Evolutionary conservation across 2,113 vertebrate species (phyloP), one percentile per base, ranked within the genome.

Genomic region (Grammomys dolichurus): DNA sequence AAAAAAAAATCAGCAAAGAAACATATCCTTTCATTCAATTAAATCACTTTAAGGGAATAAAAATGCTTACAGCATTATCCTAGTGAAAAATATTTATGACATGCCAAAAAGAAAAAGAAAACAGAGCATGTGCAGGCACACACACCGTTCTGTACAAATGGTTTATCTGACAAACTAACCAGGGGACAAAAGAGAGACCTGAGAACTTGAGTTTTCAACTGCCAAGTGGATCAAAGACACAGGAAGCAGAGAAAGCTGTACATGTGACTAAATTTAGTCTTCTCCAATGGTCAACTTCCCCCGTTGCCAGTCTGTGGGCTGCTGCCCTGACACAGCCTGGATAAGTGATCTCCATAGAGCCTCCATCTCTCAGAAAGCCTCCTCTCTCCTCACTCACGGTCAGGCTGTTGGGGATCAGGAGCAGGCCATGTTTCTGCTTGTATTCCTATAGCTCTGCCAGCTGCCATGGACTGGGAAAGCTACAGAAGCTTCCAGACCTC

Each of bases 211-310:
- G 70, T 95, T 95, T 96, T 93, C 92, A 96, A 60, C 92, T 95
- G 97, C 97, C 95, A 95, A 91, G 60, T 19, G 63, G 95, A 96
- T 97, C 95, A 95, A 95, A 97, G 94, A 82, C 76, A 92, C 13
- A 82, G 60, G 81, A 67, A 89, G 40, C 77, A 90, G 93, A 85
- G 76, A 95, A 77, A 92, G 76, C 94, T 82, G 67, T 8, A 17
- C 56, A 48, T 1, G 10, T 4, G 12, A 70, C 95, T 97, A 95
- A 97, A 90, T 94, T 94, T 60, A 97, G 95, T 70, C 85, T 33
- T 86, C 85, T 54, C 46, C 56, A 56, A 56, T 24, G 46, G 22
- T 0, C 0, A 31, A 69, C 75, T 5, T 75, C 78, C 31, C 60
- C 70, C 70, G 77, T 26, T 78, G 63, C 70, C 67, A 63, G 72